These are phyloP conservation scores for Chinchilla lanigera DNA, from an alignment of 2,113 vertebrate species.

Conservation along the genomic window DNA sequence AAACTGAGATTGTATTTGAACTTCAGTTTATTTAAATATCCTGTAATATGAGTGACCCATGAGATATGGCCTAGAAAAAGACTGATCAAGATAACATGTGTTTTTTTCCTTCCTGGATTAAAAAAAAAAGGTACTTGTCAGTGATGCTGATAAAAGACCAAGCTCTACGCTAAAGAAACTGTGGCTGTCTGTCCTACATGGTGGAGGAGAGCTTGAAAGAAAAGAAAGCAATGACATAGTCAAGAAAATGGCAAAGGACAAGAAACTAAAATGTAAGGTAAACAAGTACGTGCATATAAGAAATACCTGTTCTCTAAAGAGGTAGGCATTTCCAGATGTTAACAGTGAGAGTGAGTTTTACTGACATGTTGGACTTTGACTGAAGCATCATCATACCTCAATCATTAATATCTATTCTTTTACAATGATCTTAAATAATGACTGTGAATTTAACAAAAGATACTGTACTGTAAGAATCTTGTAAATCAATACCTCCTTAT, in stretches of 20 bases:
- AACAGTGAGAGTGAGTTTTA: constrained; percentile 5
- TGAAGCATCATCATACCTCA: constrained; percentile 18
- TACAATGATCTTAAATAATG: constrained; percentile 67
- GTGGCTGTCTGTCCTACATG: constrained; percentile 14
- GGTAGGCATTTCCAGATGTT: constrained; percentile 28
- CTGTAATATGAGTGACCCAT: constrained; percentile 62
- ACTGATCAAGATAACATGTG: constrained; percentile 59
- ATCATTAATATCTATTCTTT: constrained; percentile 56
- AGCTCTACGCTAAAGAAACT: neutral
- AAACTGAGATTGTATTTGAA: constrained; percentile 85
- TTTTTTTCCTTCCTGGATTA: constrained; percentile 1
- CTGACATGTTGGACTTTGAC: neutral
- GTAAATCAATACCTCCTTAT: constrained; percentile 58
- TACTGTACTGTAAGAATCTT: constrained; percentile 46
- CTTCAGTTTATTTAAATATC: constrained; percentile 82
- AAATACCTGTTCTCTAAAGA: neutral
- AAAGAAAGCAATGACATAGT: neutral
- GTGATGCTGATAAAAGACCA: constrained; percentile 43
- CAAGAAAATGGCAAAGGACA: neutral
- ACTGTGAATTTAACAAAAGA: constrained; percentile 60
- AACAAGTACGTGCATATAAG: neutral
- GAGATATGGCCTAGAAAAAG: constrained; percentile 65
- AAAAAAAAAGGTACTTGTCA: neutral
- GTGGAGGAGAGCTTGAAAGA: neutral
- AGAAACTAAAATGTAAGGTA: neutral